Base-by-base conservation (phyloP, 2,113 vertebrate genomes). In the Scolopax mira region DNA sequence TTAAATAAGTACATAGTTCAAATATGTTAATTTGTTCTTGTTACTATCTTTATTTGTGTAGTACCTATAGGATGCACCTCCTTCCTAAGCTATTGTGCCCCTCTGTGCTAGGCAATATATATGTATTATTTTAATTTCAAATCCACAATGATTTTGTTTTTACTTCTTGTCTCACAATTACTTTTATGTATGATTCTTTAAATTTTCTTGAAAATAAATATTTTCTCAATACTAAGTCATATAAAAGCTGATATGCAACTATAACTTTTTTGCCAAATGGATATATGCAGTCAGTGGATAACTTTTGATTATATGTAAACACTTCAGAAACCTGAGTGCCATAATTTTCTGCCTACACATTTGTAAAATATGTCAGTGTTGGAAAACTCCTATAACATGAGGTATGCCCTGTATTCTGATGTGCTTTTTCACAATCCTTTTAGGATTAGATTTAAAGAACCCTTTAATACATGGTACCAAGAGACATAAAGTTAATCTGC, bases 241-340 rank as follows among this genome's bases (percentile, higher is more conserved):
- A 70, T 67, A 55, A 89, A 94, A 94, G 2, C 9, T 94, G 51
- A 48, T 52, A 74, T 75, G 19, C 6, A 72, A 17, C 11, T 74
- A 46, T 22, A 82, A 62, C 17, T 11, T 79, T 52, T 42, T 79
- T 87, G 14, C 27, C n/a, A 74, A 77, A 10, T 79, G 9, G n/a
- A 41, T 84, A 44, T 31, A 79, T 46, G 24, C 35, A 71, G 60
- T 55, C 46, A 70, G 19, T 49, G 28, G 51, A 88, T 81, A 91
- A 84, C 15, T 96, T 96, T 54, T 82, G 17, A 91, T 84, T 89
- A 78, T 92, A 19, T 93, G 21, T n/a, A 78, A 95, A 61, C 8
- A 51, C 28, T 78, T 80, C 17, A 95, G 84, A 95, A 90, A 74
- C n/a, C 12, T 73, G 33, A 94, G 21, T 79, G 61, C 58, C 23